A percentile compares a stretch with the other conserved stretches of the same genome.
Evolutionary conservation across 2,888 invertebrate genomes (phyloP).

Genomic region (Hemithea aestivaria): DNA sequence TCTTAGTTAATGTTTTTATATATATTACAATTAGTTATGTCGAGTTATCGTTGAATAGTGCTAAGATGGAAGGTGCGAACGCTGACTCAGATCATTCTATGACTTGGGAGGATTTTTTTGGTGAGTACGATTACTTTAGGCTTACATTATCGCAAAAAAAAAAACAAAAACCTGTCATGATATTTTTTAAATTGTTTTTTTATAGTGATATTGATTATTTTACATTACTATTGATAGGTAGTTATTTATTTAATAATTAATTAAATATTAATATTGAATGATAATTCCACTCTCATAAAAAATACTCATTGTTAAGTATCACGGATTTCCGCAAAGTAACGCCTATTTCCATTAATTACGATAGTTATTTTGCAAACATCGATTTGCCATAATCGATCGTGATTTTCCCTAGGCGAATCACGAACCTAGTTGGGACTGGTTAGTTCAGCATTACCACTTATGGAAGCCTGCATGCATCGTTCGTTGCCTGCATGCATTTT

Average conservation of each 20-base stretch:
- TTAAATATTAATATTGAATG: no score
- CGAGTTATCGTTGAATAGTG: conserved; percentile 45
- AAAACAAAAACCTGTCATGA: no score
- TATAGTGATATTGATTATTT: no score
- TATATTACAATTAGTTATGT: conserved; percentile 34
- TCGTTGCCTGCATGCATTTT: conserved; percentile 41
- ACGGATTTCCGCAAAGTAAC: no score
- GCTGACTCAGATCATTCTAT: conserved; percentile 84
- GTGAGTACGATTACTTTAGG: conserved; percentile 60
- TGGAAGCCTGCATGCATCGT: conserved; percentile 41
- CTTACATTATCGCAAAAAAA: not conserved
- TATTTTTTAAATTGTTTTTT: no score
- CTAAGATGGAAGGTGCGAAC: conserved; percentile 74
- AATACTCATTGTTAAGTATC: no score
- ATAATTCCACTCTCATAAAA: no score
- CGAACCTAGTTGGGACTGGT: conserved; percentile 47
- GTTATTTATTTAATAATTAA: no score
- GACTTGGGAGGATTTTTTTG: conserved; percentile 86
- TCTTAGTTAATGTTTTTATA: conserved; percentile 33
- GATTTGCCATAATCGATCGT: conserved; percentile 24
- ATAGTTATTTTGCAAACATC: conserved; percentile 2
- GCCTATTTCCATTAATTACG: no score
- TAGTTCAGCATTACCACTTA: conserved; percentile 59
- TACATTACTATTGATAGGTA: no score
- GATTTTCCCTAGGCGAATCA: conserved; percentile 47